A percentile compares a stretch with the other conserved stretches of the same genome.
These are phyloP conservation scores for Sesamia nonagrioides DNA, from an alignment of 1,140 invertebrate genomes.

Conservation along the genomic window DNA sequence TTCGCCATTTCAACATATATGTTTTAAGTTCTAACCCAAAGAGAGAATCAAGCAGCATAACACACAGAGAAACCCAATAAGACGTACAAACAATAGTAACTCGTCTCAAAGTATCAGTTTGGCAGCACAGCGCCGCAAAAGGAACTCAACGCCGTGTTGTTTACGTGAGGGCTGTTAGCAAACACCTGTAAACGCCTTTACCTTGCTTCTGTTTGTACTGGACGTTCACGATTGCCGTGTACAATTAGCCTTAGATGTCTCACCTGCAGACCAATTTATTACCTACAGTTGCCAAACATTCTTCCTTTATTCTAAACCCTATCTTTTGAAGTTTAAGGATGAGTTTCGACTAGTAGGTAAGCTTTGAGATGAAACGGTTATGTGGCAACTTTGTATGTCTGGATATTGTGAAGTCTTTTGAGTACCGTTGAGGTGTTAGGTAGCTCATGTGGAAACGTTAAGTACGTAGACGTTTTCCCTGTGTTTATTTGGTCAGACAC, in stretches of 20 bases:
- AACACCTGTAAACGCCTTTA: constrained; percentile 79
- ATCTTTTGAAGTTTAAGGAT: background rate
- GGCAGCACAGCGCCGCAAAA: constrained; percentile 58
- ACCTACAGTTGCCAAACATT: constrained; percentile 22
- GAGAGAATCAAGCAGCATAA: background rate
- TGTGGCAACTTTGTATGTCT: constrained; percentile 42
- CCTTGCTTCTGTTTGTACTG: constrained; percentile 73
- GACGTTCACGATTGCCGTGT: constrained; percentile 72
- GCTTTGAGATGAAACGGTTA: constrained; percentile 30
- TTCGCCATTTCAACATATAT: no score
- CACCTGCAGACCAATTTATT: constrained; percentile 65
- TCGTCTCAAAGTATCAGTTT: constrained; percentile 40
- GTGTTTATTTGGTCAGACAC: constrained; percentile 25
- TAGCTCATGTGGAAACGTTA: constrained; percentile 33
- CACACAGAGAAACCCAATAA: constrained; percentile 21
- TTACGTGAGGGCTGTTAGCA: constrained; percentile 81
- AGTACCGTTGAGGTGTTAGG: constrained; percentile 46
- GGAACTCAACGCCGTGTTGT: constrained; percentile 74
- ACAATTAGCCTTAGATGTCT: constrained; percentile 79
- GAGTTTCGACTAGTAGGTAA: background rate
- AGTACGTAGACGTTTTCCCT: constrained; percentile 24
- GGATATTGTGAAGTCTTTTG: constrained; percentile 42
- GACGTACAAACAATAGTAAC: constrained; percentile 50
- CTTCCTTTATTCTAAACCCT: background rate
- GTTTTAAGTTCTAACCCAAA: no score